phyloP scores from a whole-genome alignment of 2,888 invertebrate species.

The Brachyptera putata region DNA sequence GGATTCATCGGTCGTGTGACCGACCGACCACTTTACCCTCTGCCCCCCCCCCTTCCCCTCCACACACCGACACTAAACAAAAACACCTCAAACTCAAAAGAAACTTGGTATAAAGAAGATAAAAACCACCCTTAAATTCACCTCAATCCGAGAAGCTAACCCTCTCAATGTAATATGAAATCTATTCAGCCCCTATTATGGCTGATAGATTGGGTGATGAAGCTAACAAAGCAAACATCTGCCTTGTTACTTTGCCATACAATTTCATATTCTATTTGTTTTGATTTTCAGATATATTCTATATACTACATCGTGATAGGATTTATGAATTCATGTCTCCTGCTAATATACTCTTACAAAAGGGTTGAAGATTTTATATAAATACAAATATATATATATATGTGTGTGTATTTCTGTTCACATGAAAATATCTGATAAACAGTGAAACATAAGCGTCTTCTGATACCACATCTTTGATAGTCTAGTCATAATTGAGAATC shows the following conservation, averaged over 20 bases:
- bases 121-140: too few species aligned
- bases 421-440: too few species aligned
- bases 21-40: not conserved
- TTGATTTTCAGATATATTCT: not conserved
- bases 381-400: too few species aligned
- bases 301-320: too few species aligned
- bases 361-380: too few species aligned
- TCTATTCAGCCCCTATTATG: not conserved
- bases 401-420: too few species aligned
- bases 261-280: slow-evolving; percentile 3
- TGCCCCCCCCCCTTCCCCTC: not conserved
- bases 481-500: too few species aligned
- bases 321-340: not conserved
- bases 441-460: too few species aligned
- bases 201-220: not conserved
- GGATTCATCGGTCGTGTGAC: not conserved
- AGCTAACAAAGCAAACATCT: not conserved
- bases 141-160: not conserved
- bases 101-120: not conserved
- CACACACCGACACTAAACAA: not conserved
- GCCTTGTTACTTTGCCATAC: not conserved
- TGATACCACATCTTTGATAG: too few species aligned
- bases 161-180: not conserved
- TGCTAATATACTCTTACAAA: not conserved
- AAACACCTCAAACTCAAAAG: not conserved